Conservation (phyloP, 1,140 invertebrate genomes). For the Goniozus legneri region DNA sequence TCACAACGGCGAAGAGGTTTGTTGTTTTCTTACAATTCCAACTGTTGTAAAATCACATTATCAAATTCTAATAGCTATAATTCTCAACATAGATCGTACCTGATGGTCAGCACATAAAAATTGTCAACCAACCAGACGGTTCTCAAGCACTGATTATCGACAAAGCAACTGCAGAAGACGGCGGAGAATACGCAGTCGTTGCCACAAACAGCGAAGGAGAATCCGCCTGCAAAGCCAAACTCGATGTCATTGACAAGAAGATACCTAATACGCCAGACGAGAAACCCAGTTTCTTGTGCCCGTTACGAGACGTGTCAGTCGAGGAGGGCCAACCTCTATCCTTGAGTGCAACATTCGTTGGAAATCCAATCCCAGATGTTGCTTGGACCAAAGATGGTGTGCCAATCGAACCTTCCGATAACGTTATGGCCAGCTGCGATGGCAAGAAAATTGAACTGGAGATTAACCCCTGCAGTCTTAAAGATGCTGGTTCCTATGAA, state of each 20-base stretch:
- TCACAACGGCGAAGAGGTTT: slow-evolving; percentile 66
- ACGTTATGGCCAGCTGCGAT: slow-evolving; percentile 71
- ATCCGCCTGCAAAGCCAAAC: slow-evolving; percentile 63
- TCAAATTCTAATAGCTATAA: too few relatives aligned
- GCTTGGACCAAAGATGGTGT: slow-evolving; percentile 79
- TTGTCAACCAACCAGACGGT: slow-evolving; percentile 67
- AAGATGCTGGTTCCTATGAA: slow-evolving; percentile 75
- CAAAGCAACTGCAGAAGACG: slow-evolving; percentile 64
- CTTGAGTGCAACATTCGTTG: slow-evolving; percentile 68
- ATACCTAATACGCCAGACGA: slow-evolving; percentile 65
- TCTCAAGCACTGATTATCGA: slow-evolving; percentile 64
- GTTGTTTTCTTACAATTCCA: slow-evolving; percentile 10
- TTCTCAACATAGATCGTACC: slow-evolving; percentile 64
- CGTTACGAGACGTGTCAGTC: slow-evolving; percentile 68
- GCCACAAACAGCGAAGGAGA: slow-evolving; percentile 75
- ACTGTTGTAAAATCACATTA: slow-evolving; percentile 2
- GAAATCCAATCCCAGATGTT: slow-evolving; percentile 85
- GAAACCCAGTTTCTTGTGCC: slow-evolving; percentile 70
- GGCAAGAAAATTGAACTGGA: slow-evolving; percentile 75
- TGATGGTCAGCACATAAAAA: slow-evolving; percentile 66
- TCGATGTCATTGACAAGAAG: slow-evolving; percentile 64
- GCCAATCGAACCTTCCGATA: slow-evolving; percentile 62
- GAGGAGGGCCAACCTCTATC: slow-evolving; percentile 73
- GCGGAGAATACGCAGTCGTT: slow-evolving; percentile 71
- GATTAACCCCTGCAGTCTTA: slow-evolving; percentile 66